These are phyloP conservation scores for Scaptodrosophila latifasciaeformis DNA, from an alignment of 2,888 invertebrate species.

Conservation along the genomic window DNA sequence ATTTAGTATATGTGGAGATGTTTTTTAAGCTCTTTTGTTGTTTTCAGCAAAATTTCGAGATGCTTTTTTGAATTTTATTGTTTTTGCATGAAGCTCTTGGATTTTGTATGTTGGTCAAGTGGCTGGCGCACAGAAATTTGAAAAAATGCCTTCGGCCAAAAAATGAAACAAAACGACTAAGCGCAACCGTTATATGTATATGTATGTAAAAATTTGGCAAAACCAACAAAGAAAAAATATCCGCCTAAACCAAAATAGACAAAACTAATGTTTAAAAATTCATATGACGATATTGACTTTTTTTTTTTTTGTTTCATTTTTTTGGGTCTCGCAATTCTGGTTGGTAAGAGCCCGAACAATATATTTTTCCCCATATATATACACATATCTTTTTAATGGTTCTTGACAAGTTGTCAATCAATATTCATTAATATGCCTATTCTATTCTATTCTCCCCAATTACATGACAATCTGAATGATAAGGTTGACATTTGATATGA, in stretches of 20 bases:
- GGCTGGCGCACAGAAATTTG: constrained; percentile 33
- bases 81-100: constrained; percentile 38
- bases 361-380: constrained; percentile 21
- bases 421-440: neutral
- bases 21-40: constrained; percentile 9
- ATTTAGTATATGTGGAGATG: constrained; percentile 10
- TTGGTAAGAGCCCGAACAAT: constrained; percentile 15
- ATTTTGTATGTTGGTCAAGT: constrained; percentile 64
- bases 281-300: neutral
- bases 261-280: constrained; percentile 26
- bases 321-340: too few relatives aligned
- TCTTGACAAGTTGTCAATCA: constrained; percentile 8
- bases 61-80: constrained; percentile 21
- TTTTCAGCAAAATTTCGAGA: constrained; percentile 38
- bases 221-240: too few relatives aligned
- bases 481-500: too few relatives aligned
- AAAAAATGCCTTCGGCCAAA: constrained; percentile 46
- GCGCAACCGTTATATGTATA: too few relatives aligned
- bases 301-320: constrained; percentile 17
- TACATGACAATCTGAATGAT: neutral
- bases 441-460: neutral
- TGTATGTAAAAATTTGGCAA: too few relatives aligned
- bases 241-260: too few relatives aligned
- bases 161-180: constrained; percentile 26
- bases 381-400: neutral